Base-by-base conservation (phyloP, 2,888 invertebrate species). In the Dicyrtoma fusca region DNA sequence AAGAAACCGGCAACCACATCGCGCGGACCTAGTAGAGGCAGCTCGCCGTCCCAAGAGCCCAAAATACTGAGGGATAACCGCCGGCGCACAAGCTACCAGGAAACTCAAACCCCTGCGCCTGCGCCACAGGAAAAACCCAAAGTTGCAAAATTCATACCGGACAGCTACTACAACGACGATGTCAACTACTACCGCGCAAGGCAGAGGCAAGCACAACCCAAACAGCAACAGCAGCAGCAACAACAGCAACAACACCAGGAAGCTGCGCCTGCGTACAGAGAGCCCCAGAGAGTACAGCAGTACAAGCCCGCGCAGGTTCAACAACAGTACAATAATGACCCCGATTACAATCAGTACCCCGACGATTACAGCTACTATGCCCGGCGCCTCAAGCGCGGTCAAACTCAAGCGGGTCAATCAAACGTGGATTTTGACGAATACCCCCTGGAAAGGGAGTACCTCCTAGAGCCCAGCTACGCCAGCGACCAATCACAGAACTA, bases 401-500 rank as follows among this genome's bases (percentile, higher is more conserved):
- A 65, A 26, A 34, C 26, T 14, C 19, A 21, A 4, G 25, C 17
- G 21, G 59, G 44, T 17, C 3, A 8, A 3, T 10, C 49, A 1
- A 62, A 61, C 44, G 49, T 69, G 23, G 72, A 72, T 25, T 47
- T 44, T 25, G 69, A 69, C 23, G 65, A 72, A 13, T 19, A 26
- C 14, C 26, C 23, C 19, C 42, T 73, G 42, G 73, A 70, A 1
- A 42, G 73, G 17, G 74, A 74, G 45, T 68, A 61, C 44, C 23
- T 74, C 8, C 57, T 74, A 10, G 74, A 74, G 45, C 74, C 74
- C 1, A 71, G 71, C 61, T 71, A 66, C 34, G 51, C 68, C 14
- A 65, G 61, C n/a, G 69, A 69, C 34, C 57, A 21, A n/a, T 59
- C 71, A 0, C 53, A 65, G 19, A 47, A 34, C 10, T 49, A 44